Evolutionary conservation across 2,113 vertebrate species (phyloP), one percentile per base, ranked within the genome.

Genomic region (Choloepus hoffmanni): DNA sequence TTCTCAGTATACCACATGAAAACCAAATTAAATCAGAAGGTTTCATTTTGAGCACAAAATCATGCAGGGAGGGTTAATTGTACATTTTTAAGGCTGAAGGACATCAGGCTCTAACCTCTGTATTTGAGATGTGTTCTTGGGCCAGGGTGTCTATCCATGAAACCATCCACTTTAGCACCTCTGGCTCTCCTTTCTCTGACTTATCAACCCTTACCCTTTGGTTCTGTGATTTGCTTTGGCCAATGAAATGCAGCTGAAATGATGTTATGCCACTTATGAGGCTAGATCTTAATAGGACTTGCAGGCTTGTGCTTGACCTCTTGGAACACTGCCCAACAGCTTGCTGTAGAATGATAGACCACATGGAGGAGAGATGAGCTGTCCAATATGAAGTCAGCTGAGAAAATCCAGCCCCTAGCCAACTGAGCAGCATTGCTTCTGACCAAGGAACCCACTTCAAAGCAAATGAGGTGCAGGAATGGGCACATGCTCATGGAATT

Each of bases 41-140:
- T 62, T 91, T 2, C n/a, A 79, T n/a, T 89, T 84, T 88, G 50
- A 93, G 21, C 23, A 18, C 91, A 58, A 90, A 19, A 58, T 84
- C 36, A 78, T 19, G 24, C 40, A 76, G 8, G 18, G 33, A 33
- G 13, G 55, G 14, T 68, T 55, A 81, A 67, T 48, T 81, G 15
- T 85, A 62, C 18, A 70, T 74, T 5, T n/a, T 67, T 70, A 79
- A 43, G 24, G 1, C 24, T 53, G n/a, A 91, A 94, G 5, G 16
- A 53, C 24, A 60, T 48, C 16, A 89, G 43, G 74, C 8, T 77
- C 60, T 93, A 24, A 36, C 26, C 60, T 89, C 28, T 58, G 67
- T 82, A 58, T 60, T 45, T 85, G 67, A 95, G 62, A 89, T 8
- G 21, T n/a, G 63, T 77, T 70, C n/a, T 90, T 86, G 10, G n/a